These are phyloP conservation scores for Drosophila triauraria DNA, from an alignment of 1,140 invertebrate species.

Conservation along the genomic window DNA sequence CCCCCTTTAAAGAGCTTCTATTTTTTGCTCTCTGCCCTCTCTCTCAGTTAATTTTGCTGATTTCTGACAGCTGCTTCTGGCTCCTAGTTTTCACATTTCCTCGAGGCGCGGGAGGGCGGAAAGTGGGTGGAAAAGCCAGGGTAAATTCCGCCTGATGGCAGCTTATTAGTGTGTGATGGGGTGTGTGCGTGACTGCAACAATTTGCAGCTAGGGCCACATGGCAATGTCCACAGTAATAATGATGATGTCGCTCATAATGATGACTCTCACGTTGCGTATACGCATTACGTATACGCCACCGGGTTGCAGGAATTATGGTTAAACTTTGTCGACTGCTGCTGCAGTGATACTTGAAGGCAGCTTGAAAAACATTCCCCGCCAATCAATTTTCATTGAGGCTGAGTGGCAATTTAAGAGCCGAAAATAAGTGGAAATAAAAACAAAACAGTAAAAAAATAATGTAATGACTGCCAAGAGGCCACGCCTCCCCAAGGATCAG, in stretches of 20 bases:
- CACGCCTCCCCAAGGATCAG: slow-evolving; percentile 1
- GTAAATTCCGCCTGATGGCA: slow-evolving; percentile 47
- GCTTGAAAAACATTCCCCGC: slow-evolving; percentile 4
- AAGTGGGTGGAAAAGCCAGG: not conserved
- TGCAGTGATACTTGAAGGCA: not conserved
- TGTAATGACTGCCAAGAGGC: slow-evolving; percentile 13
- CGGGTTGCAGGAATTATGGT: slow-evolving; percentile 21
- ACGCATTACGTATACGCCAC: slow-evolving; percentile 46
- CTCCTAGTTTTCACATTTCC: slow-evolving; percentile 27
- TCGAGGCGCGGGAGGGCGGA: too few species aligned
- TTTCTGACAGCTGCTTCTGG: slow-evolving; percentile 34
- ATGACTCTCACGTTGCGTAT: slow-evolving; percentile 28
- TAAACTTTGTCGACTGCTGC: slow-evolving; percentile 4
- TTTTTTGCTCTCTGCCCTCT: not conserved
- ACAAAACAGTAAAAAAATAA: slow-evolving; percentile 12
- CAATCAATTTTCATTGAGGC: slow-evolving; percentile 46
- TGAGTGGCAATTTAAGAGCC: slow-evolving; percentile 43
- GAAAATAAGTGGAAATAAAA: slow-evolving; percentile 11
- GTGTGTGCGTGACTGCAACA: slow-evolving; percentile 55
- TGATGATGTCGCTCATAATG: slow-evolving; percentile 15
- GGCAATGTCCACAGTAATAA: slow-evolving; percentile 19
- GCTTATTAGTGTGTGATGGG: slow-evolving; percentile 54
- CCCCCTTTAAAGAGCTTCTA: slow-evolving; percentile 23
- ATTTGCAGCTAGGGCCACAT: slow-evolving; percentile 45
- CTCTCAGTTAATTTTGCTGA: slow-evolving; percentile 15